Base-by-base conservation (phyloP, 1,140 invertebrate species). In the Bombus consobrinus region DNA sequence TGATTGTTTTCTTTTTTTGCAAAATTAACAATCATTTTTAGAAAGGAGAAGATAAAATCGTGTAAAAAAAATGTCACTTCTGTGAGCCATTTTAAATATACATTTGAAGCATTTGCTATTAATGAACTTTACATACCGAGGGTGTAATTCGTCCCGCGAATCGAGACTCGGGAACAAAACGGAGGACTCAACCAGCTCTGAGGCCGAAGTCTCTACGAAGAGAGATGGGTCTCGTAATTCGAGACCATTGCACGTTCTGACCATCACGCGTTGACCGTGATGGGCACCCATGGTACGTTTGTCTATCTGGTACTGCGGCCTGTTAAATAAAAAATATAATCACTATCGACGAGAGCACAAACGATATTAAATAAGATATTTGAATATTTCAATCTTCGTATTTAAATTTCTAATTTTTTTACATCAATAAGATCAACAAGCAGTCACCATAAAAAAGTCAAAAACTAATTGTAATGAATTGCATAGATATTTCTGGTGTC, bases 281-380 rank as follows among this genome's bases (percentile, higher is more conserved):
- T 94, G 92, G 68, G 92, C 92, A 81, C 86, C 88, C 88, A 94
- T 87, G 82, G 93, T 94, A 90, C 94, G 94, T 84, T 95, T 97
- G 93, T 98, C 97, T 92, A 97, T 96, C 93, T 97, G 97, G 94
- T 98, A 98, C 91, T 98, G 97, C 87, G 98, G 98, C 93, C 98
- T 95, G 83, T 69, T 88, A 62, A 88, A 81, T 47, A 68, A 72
- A 73, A 39, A n/a, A 68, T 59, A 78, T 47, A 15, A 59, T 83
- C 59, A 34, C 12, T 18, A 43, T 43, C 18, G 18, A 34, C 13
- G 5, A n/a, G 1, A 18, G 10, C 0, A 5, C 22, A 25, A 12
- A 22, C 13, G 18, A n/a, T 47, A 28, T n/a, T 43, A 18, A 47
- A 43, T 15, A 73, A 73, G 3, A 32, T 43, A 25, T 25, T 10